phyloP scores from a whole-genome alignment of 2,797 vertebrate genomes.

The Vespertilio murinus region DNA sequence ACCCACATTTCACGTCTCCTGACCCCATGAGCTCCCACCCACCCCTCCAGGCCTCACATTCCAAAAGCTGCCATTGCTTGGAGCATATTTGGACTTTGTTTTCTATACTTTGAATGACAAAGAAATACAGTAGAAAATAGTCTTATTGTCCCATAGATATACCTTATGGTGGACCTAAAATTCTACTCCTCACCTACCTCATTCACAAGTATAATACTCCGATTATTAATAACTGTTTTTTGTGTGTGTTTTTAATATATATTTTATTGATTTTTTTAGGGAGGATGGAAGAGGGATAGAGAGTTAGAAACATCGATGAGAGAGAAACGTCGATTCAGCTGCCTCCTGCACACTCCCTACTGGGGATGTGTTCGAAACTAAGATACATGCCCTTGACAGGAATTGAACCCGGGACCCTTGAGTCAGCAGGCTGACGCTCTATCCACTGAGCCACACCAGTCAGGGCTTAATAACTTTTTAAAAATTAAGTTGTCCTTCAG shows the following conservation, averaged over 20 bases:
- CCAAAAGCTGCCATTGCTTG: neutral
- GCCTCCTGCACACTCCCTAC: too few relatives aligned
- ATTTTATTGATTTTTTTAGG: too few relatives aligned
- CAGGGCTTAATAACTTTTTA: constrained; percentile 10
- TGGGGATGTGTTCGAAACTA: too few relatives aligned
- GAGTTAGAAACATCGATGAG: too few relatives aligned
- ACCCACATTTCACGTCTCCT: neutral
- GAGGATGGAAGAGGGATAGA: too few relatives aligned
- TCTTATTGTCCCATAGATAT: neutral
- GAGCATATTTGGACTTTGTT: constrained; percentile 17
- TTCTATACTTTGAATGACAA: constrained; percentile 13
- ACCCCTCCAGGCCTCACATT: neutral
- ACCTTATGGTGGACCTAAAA: constrained; percentile 47
- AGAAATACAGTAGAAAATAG: neutral
- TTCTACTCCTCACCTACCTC: neutral
- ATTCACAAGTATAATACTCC: constrained; percentile 35
- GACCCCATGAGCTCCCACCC: neutral
- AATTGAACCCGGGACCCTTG: too few relatives aligned
- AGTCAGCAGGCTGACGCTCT: too few relatives aligned
- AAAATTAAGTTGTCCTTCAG: constrained; percentile 37
- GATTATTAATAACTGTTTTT: constrained; percentile 17
- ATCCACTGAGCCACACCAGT: too few relatives aligned
- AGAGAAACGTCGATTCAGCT: too few relatives aligned
- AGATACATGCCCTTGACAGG: too few relatives aligned
- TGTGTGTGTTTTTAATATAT: neutral